Evolutionary conservation across 2,797 vertebrate species (phyloP).

Genomic region (Lacerta agilis): DNA sequence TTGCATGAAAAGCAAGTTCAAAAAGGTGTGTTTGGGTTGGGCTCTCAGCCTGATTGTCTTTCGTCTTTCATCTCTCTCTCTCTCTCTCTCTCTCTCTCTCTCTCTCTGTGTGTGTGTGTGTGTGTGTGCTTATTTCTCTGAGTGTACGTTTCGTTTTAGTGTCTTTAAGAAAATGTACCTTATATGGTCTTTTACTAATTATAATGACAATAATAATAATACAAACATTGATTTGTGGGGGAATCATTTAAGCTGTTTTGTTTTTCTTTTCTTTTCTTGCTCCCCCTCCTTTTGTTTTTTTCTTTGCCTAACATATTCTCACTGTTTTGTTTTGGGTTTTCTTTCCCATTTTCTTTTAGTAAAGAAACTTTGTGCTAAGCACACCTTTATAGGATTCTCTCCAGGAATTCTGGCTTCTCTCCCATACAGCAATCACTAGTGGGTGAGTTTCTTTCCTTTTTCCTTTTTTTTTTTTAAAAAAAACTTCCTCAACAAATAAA

Average conservation of each 20-base stretch:
- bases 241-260: background rate
- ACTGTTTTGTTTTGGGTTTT: background rate
- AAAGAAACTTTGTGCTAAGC: background rate
- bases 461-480: background rate
- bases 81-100: too few relatives aligned
- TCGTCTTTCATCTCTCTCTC: background rate
- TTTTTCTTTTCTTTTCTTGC: too few relatives aligned
- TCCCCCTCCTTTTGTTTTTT: too few relatives aligned
- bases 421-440: background rate
- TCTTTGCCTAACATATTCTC: background rate
- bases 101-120: too few relatives aligned
- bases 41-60: background rate
- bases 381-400: conserved; percentile 8
- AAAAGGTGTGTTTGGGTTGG: background rate
- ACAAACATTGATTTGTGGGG: background rate
- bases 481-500: conserved; percentile 2
- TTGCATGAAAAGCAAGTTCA: background rate
- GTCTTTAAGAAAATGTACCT: background rate
- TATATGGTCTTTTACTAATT: background rate
- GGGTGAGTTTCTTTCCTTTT: background rate
- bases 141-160: background rate
- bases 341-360: background rate
- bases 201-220: background rate
- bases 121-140: background rate
- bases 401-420: conserved; percentile 14